Evolutionary conservation across 2,797 vertebrate species (phyloP).

Genomic region (Hoplostethus mediterraneus): DNA sequence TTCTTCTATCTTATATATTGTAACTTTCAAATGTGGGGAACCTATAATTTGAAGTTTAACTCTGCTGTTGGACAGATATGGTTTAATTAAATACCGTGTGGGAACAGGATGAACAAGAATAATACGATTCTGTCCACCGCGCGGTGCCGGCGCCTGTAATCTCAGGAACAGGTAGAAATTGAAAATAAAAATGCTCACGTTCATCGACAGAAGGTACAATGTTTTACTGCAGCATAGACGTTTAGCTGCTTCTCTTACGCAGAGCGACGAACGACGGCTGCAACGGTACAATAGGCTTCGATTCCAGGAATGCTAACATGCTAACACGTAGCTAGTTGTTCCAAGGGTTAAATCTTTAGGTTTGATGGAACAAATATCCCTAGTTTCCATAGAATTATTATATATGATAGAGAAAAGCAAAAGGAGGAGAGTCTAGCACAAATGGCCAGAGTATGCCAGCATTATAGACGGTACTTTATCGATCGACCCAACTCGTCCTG

Average conservation of each 20-base stretch:
- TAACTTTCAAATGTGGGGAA: background rate
- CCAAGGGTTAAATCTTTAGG: slow-evolving; percentile 1
- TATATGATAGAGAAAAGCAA: background rate
- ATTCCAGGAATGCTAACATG: slow-evolving; percentile 16
- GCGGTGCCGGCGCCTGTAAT: background rate
- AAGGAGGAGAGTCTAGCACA: background rate
- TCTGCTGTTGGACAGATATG: background rate
- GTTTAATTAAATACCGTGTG: slow-evolving; percentile 25
- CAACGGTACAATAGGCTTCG: background rate
- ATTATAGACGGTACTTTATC: background rate
- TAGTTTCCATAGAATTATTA: background rate
- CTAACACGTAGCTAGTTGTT: background rate
- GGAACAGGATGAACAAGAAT: slow-evolving; percentile 9
- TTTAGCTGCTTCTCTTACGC: background rate
- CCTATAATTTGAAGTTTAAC: background rate
- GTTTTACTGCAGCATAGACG: slow-evolving; percentile 1
- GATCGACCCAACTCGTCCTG: background rate
- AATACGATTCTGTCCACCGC: background rate
- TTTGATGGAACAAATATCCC: background rate
- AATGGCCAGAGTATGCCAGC: background rate
- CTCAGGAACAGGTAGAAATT: slow-evolving; percentile 8
- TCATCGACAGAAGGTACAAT: slow-evolving; percentile 17
- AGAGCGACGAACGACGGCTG: background rate
- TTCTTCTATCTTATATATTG: too few relatives aligned
- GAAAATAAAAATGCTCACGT: slow-evolving; percentile 1